Evolutionary conservation across 2,113 vertebrate species (phyloP).

Genomic region (Mormyrus lacerda): DNA sequence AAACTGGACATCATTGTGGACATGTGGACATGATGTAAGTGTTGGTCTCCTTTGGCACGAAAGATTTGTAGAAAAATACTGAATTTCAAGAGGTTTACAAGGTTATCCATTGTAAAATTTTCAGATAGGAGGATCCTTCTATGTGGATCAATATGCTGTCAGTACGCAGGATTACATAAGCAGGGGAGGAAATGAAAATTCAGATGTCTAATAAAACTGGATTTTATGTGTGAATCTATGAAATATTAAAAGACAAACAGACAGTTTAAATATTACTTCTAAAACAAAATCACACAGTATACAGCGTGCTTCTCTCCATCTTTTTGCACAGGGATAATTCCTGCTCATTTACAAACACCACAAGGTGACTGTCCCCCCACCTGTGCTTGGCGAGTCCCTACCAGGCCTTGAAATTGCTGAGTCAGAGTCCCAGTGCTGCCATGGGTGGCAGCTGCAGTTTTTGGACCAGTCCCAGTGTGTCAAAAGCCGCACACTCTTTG

Average conservation of each 20-base stretch:
- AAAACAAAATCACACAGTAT: neutral
- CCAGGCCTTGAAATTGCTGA: neutral
- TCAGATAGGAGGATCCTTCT: neutral
- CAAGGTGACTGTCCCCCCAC: neutral
- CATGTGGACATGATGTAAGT: too few species aligned
- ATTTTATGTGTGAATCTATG: neutral
- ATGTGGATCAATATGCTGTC: neutral
- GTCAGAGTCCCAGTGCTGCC: neutral
- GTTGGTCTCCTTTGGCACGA: neutral
- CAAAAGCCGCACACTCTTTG: neutral
- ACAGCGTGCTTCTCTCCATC: neutral
- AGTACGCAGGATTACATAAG: neutral
- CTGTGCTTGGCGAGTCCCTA: neutral
- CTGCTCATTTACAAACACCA: neutral
- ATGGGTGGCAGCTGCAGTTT: neutral
- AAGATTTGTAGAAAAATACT: neutral
- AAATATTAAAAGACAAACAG: neutral
- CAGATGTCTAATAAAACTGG: neutral
- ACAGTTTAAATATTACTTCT: neutral
- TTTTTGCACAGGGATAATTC: neutral
- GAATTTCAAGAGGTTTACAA: neutral
- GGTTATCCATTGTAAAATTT: neutral
- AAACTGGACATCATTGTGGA: neutral
- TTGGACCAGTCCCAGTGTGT: neutral
- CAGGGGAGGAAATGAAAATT: neutral